Base-by-base conservation (phyloP, 30 jellyfish, hydroid and myxozoan species). In the Sanderia malayensis region DNA sequence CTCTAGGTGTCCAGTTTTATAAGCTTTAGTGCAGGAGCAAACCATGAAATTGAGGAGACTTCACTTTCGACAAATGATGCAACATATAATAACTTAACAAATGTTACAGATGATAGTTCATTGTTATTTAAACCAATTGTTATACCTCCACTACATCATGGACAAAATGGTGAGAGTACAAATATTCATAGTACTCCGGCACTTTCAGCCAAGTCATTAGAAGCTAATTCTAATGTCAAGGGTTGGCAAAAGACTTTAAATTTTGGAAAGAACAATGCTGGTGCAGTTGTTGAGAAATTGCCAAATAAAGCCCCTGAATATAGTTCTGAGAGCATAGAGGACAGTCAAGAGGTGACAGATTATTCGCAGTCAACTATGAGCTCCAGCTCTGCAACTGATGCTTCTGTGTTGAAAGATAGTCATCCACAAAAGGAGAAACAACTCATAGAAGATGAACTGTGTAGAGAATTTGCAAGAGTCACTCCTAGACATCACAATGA, bases 141-240 rank as follows among this genome's bases (percentile, higher is more conserved):
- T n/a, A n/a, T 64, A 11, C 31, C 53, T 49, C 67, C 68, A 31
- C n/a, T n/a, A 10, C n/a, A n/a, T 32, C 4, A 23, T 13, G 4
- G 82, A 9, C 11, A 71, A 9, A 47, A 46, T 24, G 73, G 81
- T 2, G 22, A 18, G 21, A 59, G 23, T 19, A 33, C 21, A 61
- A 31, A 75, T 22, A 58, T 31, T 2, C 78, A 66, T 28, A 78
- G 89, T 68, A 78, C 89, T 3, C 89, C 89, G 9, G 74, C 61
- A 20, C 72, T 66, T 30, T 45, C 46, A 52, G 62, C 29, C 30
- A 49, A 64, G 28, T 58, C 52, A 37, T 13, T 37, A 37, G 52
- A 37, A 4, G 52, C 52, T 37, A 13, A 37, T 37, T 6, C 52
- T 4, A 37, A 37, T 4, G 52, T 13, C 13, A 37, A 6, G 6